Conservation (phyloP, 2,797 vertebrate species). For the Cirrhinus mrigala region DNA sequence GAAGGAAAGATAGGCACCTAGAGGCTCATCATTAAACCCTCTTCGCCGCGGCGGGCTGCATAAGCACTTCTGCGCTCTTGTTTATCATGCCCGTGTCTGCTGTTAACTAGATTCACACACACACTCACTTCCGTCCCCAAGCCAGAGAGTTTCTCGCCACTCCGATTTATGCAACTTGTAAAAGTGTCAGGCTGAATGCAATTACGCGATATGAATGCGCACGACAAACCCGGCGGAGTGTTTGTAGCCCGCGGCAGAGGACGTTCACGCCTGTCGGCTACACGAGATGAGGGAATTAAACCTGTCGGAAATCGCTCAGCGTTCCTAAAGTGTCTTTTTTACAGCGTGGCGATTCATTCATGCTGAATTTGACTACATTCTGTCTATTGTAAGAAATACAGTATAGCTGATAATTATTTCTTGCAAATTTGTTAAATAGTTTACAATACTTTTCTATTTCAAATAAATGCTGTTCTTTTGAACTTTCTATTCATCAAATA, state of each 20-base stretch:
- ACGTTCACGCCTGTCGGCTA: slow-evolving; percentile 20
- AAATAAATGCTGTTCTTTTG: not conserved
- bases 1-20: slow-evolving; percentile 43
- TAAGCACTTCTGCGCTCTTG: slow-evolving; percentile 45
- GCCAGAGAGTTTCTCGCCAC: slow-evolving; percentile 59
- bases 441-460: not conserved
- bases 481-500: not conserved
- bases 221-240: slow-evolving; percentile 36
- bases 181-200: slow-evolving; percentile 76
- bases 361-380: not conserved
- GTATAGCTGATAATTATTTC: not conserved
- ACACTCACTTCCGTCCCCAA: slow-evolving; percentile 63
- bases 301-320: not conserved
- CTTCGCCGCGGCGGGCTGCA: slow-evolving; percentile 12
- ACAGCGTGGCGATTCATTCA: not conserved
- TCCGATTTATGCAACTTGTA: slow-evolving; percentile 76
- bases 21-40: slow-evolving; percentile 56
- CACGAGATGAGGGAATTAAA: slow-evolving; percentile 28
- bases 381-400: not conserved
- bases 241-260: slow-evolving; percentile 19
- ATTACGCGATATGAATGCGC: slow-evolving; percentile 80
- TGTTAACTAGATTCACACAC: slow-evolving; percentile 63
- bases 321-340: not conserved
- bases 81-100: slow-evolving; percentile 49
- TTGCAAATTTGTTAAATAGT: not conserved